Conservation (phyloP, 2,888 invertebrate species). For the Carcina quercana region DNA sequence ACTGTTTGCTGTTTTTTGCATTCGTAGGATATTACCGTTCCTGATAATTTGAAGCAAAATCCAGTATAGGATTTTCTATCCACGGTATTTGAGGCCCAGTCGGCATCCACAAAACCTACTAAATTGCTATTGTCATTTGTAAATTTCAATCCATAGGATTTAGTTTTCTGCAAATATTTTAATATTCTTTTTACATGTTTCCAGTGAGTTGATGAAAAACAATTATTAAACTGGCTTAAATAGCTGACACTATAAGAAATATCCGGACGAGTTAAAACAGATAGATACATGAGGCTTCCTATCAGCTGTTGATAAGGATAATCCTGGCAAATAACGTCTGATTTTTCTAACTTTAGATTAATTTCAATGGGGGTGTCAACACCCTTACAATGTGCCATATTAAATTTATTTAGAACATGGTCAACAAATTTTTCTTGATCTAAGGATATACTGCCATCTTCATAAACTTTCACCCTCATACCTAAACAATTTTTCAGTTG, state of each 20-base stretch:
- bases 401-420: background rate
- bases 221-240: constrained; percentile 8
- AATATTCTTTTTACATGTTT: constrained; percentile 5
- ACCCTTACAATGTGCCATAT: constrained; percentile 1
- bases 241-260: constrained; percentile 6
- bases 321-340: background rate
- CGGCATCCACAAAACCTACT: constrained; percentile 11
- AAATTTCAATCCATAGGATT: constrained; percentile 3
- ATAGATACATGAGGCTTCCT: constrained; percentile 7
- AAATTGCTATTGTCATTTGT: background rate
- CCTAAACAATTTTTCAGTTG: background rate
- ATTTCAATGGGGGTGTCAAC: constrained; percentile 1
- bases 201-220: constrained; percentile 4
- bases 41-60: constrained; percentile 1
- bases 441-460: background rate
- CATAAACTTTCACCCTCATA: background rate
- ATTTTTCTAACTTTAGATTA: background rate
- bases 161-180: constrained; percentile 7
- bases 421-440: background rate
- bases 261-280: constrained; percentile 7
- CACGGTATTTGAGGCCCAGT: constrained; percentile 7
- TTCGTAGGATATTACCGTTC: constrained; percentile 7
- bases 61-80: constrained; percentile 14
- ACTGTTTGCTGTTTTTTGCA: constrained; percentile 10
- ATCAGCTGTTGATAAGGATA: constrained; percentile 5